Percentiles rank a stretch among this genome's conserved stretches.
phyloP scores from a whole-genome alignment of 2,113 vertebrate genomes.

The Pomatostomus ruficeps region DNA sequence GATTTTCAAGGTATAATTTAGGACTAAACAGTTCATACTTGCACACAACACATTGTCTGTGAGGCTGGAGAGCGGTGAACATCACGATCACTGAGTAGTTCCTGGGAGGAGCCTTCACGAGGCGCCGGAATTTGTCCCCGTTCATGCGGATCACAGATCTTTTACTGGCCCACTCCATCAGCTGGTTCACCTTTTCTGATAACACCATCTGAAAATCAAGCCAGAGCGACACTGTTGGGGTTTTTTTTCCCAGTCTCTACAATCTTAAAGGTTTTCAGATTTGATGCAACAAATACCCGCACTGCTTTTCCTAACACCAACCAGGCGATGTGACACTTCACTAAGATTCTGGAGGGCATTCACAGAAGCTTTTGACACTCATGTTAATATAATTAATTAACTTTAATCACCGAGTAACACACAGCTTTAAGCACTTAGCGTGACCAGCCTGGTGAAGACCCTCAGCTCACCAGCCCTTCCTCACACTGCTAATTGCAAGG shows the following conservation, averaged over 20 bases:
- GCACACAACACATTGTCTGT: conserved; percentile 94
- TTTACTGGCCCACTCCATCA: conserved; percentile 94
- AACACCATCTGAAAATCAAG: conserved; percentile 81
- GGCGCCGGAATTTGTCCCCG: conserved; percentile 94
- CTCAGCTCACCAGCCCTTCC: background rate
- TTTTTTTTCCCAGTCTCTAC: accelerated
- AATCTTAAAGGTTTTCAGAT: background rate
- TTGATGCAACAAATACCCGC: background rate
- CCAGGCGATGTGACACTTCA: background rate
- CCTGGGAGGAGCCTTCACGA: conserved; percentile 90
- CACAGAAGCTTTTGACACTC: background rate
- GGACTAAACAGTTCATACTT: conserved; percentile 75
- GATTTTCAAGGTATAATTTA: background rate
- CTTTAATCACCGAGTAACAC: background rate
- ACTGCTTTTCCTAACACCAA: accelerated
- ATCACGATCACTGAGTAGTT: conserved; percentile 96
- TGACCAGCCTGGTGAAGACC: background rate
- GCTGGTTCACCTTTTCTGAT: conserved; percentile 92
- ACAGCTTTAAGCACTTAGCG: background rate
- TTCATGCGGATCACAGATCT: conserved; percentile 93
- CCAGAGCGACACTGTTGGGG: background rate
- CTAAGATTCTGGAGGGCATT: background rate
- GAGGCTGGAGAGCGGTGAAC: conserved; percentile 96
- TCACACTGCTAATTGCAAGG: accelerated
- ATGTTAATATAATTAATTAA: accelerated